These are phyloP conservation scores for Phaenicophaeus curvirostris DNA, from an alignment of 2,797 vertebrate genomes.

Conservation along the genomic window DNA sequence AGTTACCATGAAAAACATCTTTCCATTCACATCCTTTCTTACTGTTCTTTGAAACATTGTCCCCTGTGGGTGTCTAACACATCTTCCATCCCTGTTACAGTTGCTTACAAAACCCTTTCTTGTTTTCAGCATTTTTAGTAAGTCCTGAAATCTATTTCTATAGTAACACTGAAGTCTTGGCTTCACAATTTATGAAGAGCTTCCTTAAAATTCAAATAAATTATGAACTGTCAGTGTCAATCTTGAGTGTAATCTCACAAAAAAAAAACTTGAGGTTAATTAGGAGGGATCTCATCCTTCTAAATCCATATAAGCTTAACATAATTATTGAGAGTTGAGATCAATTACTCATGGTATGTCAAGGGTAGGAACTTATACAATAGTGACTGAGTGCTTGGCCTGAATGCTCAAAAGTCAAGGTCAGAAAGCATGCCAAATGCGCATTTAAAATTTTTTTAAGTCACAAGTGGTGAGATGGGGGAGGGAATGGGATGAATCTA, in stretches of 20 bases:
- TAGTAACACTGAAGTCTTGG: neutral
- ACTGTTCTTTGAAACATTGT: neutral
- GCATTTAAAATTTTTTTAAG: constrained; percentile 36
- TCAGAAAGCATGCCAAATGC: constrained; percentile 55
- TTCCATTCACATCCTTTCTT: neutral
- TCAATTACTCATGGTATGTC: constrained; percentile 69
- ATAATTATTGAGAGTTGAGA: constrained; percentile 68
- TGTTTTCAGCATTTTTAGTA: constrained; percentile 1
- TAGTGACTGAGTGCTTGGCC: constrained; percentile 61
- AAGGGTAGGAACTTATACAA: constrained; percentile 60
- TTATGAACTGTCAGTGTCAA: constrained; percentile 66
- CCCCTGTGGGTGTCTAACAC: neutral
- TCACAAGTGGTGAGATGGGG: neutral
- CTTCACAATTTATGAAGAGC: constrained; percentile 42
- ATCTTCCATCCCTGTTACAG: neutral
- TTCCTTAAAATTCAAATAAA: constrained; percentile 68
- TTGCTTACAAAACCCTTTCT: constrained; percentile 6
- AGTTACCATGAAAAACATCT: neutral
- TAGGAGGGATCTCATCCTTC: constrained; percentile 68
- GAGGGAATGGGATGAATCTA: neutral
- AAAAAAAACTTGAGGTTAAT: constrained; percentile 71
- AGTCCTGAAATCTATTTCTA: constrained; percentile 10
- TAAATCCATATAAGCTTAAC: constrained; percentile 72
- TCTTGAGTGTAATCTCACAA: constrained; percentile 66
- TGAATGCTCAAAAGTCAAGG: constrained; percentile 69